These are phyloP conservation scores for Nymphalis urticae DNA, from an alignment of 2,888 invertebrate genomes.

Conservation along the genomic window DNA sequence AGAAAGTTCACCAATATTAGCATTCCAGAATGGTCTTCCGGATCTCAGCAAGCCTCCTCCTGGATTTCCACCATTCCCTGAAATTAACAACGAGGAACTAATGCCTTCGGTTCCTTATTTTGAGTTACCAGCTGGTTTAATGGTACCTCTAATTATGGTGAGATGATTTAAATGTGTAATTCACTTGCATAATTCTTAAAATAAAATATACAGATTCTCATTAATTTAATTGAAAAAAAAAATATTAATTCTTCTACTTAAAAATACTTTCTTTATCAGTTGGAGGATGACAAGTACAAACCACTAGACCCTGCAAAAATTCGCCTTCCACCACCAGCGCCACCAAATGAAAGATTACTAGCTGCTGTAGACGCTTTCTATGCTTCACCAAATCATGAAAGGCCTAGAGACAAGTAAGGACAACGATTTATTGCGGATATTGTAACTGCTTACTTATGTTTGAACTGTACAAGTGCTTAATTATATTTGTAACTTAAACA, in stretches of 20 bases:
- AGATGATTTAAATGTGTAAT: conserved; percentile 37
- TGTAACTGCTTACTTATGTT: not conserved
- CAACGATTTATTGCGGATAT: not conserved
- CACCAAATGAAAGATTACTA: conserved; percentile 95
- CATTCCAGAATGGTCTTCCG: conserved; percentile 85
- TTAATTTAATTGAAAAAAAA: too few relatives aligned
- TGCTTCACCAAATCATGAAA: conserved; percentile 95
- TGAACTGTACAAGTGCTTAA: not conserved
- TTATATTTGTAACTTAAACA: too few relatives aligned
- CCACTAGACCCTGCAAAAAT: conserved; percentile 94
- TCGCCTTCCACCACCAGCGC: conserved; percentile 95
- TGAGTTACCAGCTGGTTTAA: conserved; percentile 97
- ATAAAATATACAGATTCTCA: too few relatives aligned
- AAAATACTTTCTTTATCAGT: conserved; percentile 59
- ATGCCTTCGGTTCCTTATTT: conserved; percentile 97
- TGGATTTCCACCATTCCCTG: conserved; percentile 84
- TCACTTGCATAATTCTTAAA: not conserved
- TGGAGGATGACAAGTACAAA: conserved; percentile 94
- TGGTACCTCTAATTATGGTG: conserved; percentile 97
- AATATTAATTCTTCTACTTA: not conserved
- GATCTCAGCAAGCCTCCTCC: conserved; percentile 94
- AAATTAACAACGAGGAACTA: conserved; percentile 84
- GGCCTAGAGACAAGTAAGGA: conserved; percentile 93
- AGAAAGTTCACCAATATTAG: conserved; percentile 56
- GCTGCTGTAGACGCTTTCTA: conserved; percentile 98